Base-by-base conservation (phyloP, 2,888 invertebrate species). In the Caenorhabditis sp. region DNA sequence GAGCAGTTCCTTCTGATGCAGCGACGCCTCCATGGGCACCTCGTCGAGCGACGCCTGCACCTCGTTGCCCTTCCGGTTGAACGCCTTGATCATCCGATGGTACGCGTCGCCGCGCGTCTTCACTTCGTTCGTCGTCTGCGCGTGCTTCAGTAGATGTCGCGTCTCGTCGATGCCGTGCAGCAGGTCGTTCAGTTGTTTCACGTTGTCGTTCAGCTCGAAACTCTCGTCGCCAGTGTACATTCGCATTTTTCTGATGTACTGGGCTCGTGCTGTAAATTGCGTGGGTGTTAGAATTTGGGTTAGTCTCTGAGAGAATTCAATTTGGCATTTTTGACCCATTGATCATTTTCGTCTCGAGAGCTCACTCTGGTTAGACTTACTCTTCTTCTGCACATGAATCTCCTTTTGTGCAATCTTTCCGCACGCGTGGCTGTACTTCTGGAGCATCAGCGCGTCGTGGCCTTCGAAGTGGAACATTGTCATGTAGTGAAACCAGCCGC, bases 401-500 rank as follows among this genome's bases (percentile, higher is more conserved):
- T 75, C 74, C 15, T 62, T 68, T 9, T 27, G 22, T 8, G 53
- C 46, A 41, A 68, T 68, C 24, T 68, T 75, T 7, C 68, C 68
- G 17, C 55, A 62, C 3, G 62, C 62, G 8, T 30, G 30, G 43
- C 74, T 75, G 50, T 62, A 75, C 26, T 46, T 53, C 1, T 30
- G 35, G 9, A 35, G 13, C 20, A 26, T 20, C 20, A 61, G 61
- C 48, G 74, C 8, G 1, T 37, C 22, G 9, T 15, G 15, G 8
- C 62, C 68, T 8, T 61, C 56, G 26, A 55, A 75, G 22, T 75
- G 74, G n/a, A 26, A 11, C 1, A 24, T 20, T 13, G 37, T 24
- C 46, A 75, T 20, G n/a, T 35, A 68, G 26, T 68, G 22, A 8
- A 75, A n/a, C 74, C 74, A 75, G 26, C 74, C 74, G 1, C 74